These are phyloP conservation scores for Tuberolachnus salignus DNA, from an alignment of 2,888 invertebrate species.

Conservation along the genomic window DNA sequence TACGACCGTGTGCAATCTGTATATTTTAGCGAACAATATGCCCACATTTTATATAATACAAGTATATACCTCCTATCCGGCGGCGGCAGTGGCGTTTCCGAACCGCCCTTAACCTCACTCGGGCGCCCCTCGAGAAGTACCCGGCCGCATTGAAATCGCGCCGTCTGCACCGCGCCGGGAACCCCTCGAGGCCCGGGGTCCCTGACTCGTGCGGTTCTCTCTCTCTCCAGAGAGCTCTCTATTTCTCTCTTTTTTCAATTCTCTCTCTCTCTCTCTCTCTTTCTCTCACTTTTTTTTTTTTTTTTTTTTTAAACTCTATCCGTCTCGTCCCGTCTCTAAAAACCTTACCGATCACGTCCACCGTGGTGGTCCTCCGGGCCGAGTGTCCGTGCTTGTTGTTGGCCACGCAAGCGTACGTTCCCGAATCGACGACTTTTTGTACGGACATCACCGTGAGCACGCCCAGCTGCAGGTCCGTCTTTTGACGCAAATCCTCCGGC, in stretches of 20 bases:
- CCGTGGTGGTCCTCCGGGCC: constrained; percentile 75
- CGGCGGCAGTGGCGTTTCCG: not conserved
- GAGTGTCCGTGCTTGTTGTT: constrained; percentile 78
- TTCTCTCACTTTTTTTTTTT: too few relatives aligned
- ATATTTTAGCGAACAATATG: not conserved
- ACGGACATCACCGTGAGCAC: constrained; percentile 77
- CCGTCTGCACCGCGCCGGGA: not conserved
- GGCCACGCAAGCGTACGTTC: constrained; percentile 81
- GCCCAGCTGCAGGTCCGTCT: constrained; percentile 72
- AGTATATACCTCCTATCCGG: not conserved
- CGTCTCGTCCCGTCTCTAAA: too few relatives aligned
- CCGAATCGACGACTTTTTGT: constrained; percentile 76
- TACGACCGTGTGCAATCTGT: not conserved
- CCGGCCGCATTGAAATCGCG: not conserved
- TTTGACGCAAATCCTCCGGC: constrained; percentile 80
- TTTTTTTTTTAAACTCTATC: too few relatives aligned
- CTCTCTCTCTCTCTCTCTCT: too few relatives aligned
- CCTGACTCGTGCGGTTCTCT: too few relatives aligned
- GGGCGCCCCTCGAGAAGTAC: not conserved
- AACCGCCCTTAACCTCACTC: not conserved
- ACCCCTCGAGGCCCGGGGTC: not conserved
- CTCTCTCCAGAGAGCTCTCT: too few relatives aligned
- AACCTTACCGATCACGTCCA: constrained; percentile 77
- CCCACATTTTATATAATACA: too few relatives aligned
- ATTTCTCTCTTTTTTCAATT: too few relatives aligned